phyloP scores from a whole-genome alignment of 2,888 invertebrate genomes.

The Hydriomena furcata region DNA sequence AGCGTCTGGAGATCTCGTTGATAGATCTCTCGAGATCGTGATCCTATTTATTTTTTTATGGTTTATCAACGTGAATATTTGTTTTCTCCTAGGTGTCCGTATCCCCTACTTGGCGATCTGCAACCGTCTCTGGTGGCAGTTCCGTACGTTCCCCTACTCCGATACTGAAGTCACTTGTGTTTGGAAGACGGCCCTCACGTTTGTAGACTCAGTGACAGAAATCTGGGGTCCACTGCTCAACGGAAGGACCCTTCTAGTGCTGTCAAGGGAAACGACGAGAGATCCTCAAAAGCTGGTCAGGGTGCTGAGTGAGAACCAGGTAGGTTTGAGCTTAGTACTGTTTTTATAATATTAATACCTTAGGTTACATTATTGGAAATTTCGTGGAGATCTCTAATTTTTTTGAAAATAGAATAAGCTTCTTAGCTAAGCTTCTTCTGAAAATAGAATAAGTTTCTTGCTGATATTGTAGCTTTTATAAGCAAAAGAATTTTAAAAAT shows the following conservation, averaged over 20 bases:
- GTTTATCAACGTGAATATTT: no score
- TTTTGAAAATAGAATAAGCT: no score
- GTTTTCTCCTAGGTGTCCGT: slow-evolving; percentile 86
- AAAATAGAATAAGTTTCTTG: no score
- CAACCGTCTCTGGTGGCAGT: slow-evolving; percentile 95
- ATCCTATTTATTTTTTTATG: no score
- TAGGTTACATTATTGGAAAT: no score
- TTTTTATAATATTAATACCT: no score
- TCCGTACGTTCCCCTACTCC: slow-evolving; percentile 90
- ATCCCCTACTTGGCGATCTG: slow-evolving; percentile 89
- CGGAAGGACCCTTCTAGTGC: slow-evolving; percentile 87
- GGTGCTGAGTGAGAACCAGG: slow-evolving; percentile 88
- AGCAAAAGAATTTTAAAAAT: no score
- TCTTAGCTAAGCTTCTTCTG: no score
- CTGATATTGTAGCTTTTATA: no score
- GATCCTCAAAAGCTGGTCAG: slow-evolving; percentile 90
- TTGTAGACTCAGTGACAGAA: slow-evolving; percentile 95
- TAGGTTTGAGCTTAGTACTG: slow-evolving; percentile 44
- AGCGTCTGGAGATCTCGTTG: no score
- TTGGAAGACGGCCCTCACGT: slow-evolving; percentile 95
- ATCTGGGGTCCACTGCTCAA: slow-evolving; percentile 93
- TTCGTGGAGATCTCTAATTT: background rate
- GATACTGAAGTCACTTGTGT: slow-evolving; percentile 87
- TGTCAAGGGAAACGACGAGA: slow-evolving; percentile 88
- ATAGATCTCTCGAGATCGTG: no score